These are phyloP conservation scores for Hafferia zeledoni DNA, from an alignment of 2,797 vertebrate genomes.

Conservation along the genomic window DNA sequence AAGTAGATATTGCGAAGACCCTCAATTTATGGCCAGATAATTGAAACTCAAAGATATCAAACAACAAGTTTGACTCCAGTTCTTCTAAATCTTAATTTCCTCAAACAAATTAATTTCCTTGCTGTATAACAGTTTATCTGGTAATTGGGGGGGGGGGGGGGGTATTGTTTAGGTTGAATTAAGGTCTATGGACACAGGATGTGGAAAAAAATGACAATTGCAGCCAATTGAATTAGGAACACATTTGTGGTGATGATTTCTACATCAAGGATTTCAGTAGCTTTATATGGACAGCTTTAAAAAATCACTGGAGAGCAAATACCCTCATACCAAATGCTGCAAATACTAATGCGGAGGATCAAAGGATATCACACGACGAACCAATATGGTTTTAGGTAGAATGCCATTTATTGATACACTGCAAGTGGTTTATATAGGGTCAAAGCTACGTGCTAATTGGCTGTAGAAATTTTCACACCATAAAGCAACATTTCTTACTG, in stretches of 20 bases:
- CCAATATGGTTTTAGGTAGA: too few relatives aligned
- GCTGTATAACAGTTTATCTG: neutral
- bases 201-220: neutral
- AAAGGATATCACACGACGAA: too few relatives aligned
- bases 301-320: neutral
- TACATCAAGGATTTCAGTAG: neutral
- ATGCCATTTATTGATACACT: too few relatives aligned
- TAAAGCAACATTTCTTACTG: too few relatives aligned
- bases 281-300: neutral
- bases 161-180: neutral
- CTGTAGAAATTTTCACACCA: too few relatives aligned
- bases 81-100: neutral
- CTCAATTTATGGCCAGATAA: neutral
- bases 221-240: neutral
- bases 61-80: neutral
- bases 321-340: neutral
- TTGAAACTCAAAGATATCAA: neutral
- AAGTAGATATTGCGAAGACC: neutral
- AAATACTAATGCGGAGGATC: neutral
- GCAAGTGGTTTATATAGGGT: too few relatives aligned
- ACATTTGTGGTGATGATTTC: neutral
- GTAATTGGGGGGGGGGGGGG: too few relatives aligned
- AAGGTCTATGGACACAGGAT: neutral
- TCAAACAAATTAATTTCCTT: neutral
- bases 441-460: too few relatives aligned